Evolutionary conservation across 2,888 invertebrate genomes (phyloP), one percentile per base, ranked within the genome.

Genomic region (Spisula subtruncata): DNA sequence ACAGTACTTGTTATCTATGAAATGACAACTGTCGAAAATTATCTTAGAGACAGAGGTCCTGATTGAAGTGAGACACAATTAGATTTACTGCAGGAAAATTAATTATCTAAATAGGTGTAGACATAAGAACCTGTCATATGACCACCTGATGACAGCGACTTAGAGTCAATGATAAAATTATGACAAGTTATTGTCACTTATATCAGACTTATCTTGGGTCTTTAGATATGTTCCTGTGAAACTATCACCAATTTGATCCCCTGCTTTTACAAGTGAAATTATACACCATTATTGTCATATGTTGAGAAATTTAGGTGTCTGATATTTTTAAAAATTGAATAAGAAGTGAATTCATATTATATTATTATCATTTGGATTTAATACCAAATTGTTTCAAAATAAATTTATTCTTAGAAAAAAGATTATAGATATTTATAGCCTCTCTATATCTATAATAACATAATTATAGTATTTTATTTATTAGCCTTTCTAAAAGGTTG

Each of bases 21-120:
- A 75, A 75, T 35, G 32, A 54, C 10, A 51, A 56, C 75, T 35
- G 75, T 75, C 35, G 1, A 35, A 75, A 29, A 75, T 25, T n/a
- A 80, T 35, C 85, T 79, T 41, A 51, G 79, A 85, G 85, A 85
- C 85, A 85, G 16, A 35, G n/a, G 35, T 54, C 85, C 56, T n/a
- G 51, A 56, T 20, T 85, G 41, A 80, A 80, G 56, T 83, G 83
- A 79, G 80, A 80, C 71, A 80, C 35, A 87, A 87, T 87, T 87
- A 87, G 83, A 87, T 87, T 87, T 83, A 87, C 83, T 41, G 60
- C 79, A 60, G 20, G 41, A 79, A 80, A 79, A 66, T 81, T 81
- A 86, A 81, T 86, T 82, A 87, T 83, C 87, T 56, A 51, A 54
- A 46, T 29, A 32, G 35, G 5, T 35, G 32, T 35, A 75, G 32